phyloP scores from a whole-genome alignment of 2,888 invertebrate species.

The Dione vanillae region DNA sequence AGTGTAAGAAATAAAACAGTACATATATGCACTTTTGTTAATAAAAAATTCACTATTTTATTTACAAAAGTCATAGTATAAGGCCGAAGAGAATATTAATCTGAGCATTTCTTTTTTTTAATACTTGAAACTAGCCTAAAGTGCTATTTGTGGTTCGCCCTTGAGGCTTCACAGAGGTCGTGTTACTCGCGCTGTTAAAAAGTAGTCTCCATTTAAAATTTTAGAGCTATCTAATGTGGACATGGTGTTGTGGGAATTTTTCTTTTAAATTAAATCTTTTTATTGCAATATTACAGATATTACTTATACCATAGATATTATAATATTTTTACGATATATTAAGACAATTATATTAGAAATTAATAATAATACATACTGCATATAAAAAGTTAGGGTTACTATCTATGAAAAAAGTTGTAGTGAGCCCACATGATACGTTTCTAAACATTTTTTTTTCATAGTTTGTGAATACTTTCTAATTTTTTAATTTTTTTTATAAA shows the following conservation, averaged over 20 bases:
- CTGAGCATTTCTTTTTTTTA: slow-evolving; percentile 20
- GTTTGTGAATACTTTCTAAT: too few relatives aligned
- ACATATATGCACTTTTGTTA: neutral
- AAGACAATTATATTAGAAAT: too few relatives aligned
- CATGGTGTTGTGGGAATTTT: neutral
- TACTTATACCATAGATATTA: too few relatives aligned
- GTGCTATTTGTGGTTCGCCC: slow-evolving; percentile 24
- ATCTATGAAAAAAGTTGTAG: too few relatives aligned
- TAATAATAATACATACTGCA: too few relatives aligned
- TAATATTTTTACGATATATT: too few relatives aligned
- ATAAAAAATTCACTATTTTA: slow-evolving; percentile 1
- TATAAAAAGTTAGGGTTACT: too few relatives aligned
- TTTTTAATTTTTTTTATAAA: too few relatives aligned
- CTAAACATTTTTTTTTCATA: too few relatives aligned
- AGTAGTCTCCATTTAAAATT: slow-evolving; percentile 15
- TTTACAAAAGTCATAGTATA: neutral
- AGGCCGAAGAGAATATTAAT: slow-evolving; percentile 12
- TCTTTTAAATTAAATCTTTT: neutral
- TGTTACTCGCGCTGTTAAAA: slow-evolving; percentile 21
- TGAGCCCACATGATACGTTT: too few relatives aligned
- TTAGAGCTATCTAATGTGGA: slow-evolving; percentile 3
- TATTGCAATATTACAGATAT: too few relatives aligned
- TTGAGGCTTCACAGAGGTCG: slow-evolving; percentile 25
- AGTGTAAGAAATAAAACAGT: too few relatives aligned
- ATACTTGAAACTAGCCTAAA: slow-evolving; percentile 23